Percentiles rank a stretch among this genome's conserved stretches.
Evolutionary conservation across 2,888 invertebrate species (phyloP).

Genomic region (Pterostichus niger): DNA sequence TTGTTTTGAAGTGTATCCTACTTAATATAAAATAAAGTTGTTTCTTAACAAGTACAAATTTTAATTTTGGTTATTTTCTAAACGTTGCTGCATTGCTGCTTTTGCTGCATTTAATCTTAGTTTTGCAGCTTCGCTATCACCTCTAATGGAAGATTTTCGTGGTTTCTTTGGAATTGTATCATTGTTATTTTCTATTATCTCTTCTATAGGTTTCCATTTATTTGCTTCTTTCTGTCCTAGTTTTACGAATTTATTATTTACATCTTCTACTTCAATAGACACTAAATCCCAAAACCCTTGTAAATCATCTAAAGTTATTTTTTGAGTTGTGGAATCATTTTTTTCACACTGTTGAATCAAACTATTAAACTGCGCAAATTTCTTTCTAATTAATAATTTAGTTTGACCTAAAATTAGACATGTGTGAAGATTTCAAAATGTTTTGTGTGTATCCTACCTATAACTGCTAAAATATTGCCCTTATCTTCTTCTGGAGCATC

Average conservation of each 20-base stretch:
- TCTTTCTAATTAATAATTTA: conserved; percentile 50
- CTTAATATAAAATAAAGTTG: conserved; percentile 34
- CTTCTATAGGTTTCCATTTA: conserved; percentile 37
- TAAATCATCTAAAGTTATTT: conserved; percentile 49
- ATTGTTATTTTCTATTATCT: conserved; percentile 16
- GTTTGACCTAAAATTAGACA: conserved; percentile 32
- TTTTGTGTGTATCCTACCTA: conserved; percentile 43
- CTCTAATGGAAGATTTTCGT: conserved; percentile 12
- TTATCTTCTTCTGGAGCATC: conserved; percentile 52
- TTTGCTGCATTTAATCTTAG: conserved; percentile 31
- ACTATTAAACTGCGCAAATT: conserved; percentile 37
- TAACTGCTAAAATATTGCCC: conserved; percentile 44
- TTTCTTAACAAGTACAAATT: conserved; percentile 14
- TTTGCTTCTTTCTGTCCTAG: conserved; percentile 45
- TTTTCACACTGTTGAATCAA: conserved; percentile 27
- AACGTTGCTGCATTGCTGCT: conserved; percentile 13
- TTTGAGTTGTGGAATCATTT: conserved; percentile 15
- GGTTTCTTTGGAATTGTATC: conserved; percentile 13
- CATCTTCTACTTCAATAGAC: conserved; percentile 46
- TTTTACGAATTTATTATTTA: conserved; percentile 47
- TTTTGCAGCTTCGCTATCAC: conserved; percentile 22
- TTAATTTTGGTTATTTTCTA: conserved; percentile 23
- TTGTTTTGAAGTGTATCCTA: conserved; percentile 37
- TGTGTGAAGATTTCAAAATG: background rate
- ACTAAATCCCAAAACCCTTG: conserved; percentile 62